Percentiles rank a stretch among this genome's conserved stretches.
These are phyloP conservation scores for Cosmopolites sordidus DNA, from an alignment of 2,888 invertebrate genomes.

Conservation along the genomic window DNA sequence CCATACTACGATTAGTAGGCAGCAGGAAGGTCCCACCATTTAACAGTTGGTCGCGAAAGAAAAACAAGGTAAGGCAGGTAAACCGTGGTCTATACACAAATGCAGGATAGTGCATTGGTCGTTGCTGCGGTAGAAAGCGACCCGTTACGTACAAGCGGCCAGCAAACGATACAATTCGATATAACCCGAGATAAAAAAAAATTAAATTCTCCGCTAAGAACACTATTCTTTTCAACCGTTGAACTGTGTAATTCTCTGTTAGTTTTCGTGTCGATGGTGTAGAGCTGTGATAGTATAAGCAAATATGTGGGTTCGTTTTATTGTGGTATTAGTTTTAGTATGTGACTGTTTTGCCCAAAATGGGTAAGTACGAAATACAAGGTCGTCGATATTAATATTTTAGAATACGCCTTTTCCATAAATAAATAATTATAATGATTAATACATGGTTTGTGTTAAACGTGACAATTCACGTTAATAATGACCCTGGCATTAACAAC, in stretches of 20 bases:
- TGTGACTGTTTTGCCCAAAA: constrained; percentile 14
- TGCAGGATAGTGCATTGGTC: constrained; percentile 19
- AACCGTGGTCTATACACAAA: constrained; percentile 14
- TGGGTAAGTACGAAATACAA: constrained; percentile 14
- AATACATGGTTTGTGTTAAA: too few species aligned
- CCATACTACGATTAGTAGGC: constrained; percentile 10
- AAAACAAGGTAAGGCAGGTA: constrained; percentile 14
- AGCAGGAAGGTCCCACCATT: constrained; percentile 19
- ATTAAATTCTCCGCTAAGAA: neutral
- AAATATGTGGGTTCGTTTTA: constrained; percentile 12
- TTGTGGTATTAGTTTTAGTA: constrained; percentile 4
- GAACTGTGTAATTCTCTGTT: neutral
- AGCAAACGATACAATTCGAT: neutral
- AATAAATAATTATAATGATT: too few species aligned
- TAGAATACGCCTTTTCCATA: too few species aligned
- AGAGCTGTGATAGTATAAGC: constrained; percentile 4
- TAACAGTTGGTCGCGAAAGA: constrained; percentile 17
- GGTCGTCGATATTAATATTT: neutral
- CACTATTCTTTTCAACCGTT: neutral
- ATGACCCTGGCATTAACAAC: too few species aligned
- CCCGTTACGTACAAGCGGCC: constrained; percentile 3
- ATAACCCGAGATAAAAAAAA: neutral
- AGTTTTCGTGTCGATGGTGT: neutral
- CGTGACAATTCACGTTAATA: neutral
- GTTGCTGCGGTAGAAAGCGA: constrained; percentile 16